phyloP scores from a whole-genome alignment of 2,888 invertebrate species.

The Dasysyrphus albostriatus region DNA sequence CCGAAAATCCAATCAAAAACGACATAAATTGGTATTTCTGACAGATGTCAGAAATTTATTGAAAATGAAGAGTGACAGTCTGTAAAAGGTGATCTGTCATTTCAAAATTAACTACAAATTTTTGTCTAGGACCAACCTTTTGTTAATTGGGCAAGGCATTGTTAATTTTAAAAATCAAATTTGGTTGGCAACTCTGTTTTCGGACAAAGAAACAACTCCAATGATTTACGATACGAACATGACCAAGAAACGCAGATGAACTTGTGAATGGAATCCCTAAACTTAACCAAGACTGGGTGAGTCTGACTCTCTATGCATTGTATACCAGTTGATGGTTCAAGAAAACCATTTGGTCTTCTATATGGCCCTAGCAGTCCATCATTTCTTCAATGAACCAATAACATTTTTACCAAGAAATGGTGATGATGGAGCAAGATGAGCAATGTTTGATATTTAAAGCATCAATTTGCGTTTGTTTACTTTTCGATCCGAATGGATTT shows the following conservation, averaged over 20 bases:
- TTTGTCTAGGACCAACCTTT: too few species aligned
- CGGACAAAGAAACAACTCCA: conserved; percentile 56
- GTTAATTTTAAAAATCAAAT: neutral
- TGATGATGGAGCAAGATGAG: conserved; percentile 1
- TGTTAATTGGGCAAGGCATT: neutral
- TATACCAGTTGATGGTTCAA: conserved; percentile 62
- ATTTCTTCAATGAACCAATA: neutral
- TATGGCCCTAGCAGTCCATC: conserved; percentile 31
- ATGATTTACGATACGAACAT: conserved; percentile 70
- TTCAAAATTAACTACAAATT: too few species aligned
- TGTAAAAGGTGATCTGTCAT: too few species aligned
- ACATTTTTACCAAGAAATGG: neutral
- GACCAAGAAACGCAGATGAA: conserved; percentile 61
- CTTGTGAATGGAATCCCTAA: conserved; percentile 67
- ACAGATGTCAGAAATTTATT: too few species aligned
- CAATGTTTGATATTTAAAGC: conserved; percentile 15
- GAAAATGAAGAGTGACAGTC: too few species aligned
- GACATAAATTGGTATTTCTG: too few species aligned
- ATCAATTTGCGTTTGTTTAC: conserved; percentile 66
- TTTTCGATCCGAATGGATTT: conserved; percentile 65
- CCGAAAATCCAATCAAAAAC: too few species aligned
- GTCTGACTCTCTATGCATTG: conserved; percentile 33
- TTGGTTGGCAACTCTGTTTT: conserved; percentile 14
- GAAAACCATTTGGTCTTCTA: conserved; percentile 52
- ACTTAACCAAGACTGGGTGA: conserved; percentile 31